phyloP scores from a whole-genome alignment of 2,113 vertebrate genomes.

The Melospiza melodia region DNA sequence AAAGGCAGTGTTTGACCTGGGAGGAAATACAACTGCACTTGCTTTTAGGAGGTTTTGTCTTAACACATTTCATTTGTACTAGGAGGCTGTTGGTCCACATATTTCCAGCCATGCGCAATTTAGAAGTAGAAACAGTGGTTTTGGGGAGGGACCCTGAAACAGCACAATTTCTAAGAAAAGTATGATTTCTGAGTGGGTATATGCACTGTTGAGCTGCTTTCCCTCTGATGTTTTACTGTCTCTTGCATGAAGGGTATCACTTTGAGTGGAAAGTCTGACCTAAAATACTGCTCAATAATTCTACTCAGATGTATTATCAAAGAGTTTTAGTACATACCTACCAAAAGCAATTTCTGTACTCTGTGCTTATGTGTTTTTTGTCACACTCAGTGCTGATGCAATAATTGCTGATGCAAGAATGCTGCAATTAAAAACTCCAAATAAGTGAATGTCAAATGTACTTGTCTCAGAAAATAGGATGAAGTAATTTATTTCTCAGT shows the following conservation, averaged over 20 bases:
- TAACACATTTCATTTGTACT: not conserved
- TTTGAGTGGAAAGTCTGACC: not conserved
- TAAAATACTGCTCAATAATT: slow-evolving; percentile 28
- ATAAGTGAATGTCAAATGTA: slow-evolving; percentile 55
- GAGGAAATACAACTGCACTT: not conserved
- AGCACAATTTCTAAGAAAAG: not conserved
- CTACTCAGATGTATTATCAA: not conserved
- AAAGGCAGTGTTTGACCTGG: not conserved
- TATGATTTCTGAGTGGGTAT: not conserved
- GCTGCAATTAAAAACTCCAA: slow-evolving; percentile 11
- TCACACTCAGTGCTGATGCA: slow-evolving; percentile 56
- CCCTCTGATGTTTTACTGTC: not conserved
- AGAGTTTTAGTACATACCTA: not conserved
- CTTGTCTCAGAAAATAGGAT: slow-evolving; percentile 71
- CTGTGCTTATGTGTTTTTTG: not conserved
- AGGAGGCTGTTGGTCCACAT: not conserved
- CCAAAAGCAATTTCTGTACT: not conserved
- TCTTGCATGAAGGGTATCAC: not conserved
- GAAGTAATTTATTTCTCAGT: slow-evolving; percentile 70
- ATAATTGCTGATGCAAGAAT: slow-evolving; percentile 46
- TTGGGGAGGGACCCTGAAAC: not conserved
- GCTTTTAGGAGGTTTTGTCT: not conserved
- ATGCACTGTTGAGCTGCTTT: not conserved
- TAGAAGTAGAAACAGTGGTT: not conserved
- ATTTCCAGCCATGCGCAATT: not conserved